These are phyloP conservation scores for Amyelois transitella DNA, from an alignment of 1,140 invertebrate genomes.

Conservation along the genomic window DNA sequence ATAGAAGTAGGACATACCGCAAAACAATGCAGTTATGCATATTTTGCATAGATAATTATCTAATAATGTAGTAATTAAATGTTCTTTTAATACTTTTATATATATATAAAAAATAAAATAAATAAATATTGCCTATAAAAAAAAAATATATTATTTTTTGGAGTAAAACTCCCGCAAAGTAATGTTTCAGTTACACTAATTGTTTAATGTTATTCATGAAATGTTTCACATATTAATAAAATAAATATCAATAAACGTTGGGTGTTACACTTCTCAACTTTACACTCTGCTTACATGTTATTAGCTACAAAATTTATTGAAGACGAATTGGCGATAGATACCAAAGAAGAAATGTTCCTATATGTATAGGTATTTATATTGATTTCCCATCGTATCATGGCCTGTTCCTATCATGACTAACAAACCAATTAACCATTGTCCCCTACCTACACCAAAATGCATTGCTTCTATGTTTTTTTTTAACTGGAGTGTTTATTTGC, in stretches of 20 bases:
- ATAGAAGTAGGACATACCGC: too few species aligned
- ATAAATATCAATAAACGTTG: constrained; percentile 7
- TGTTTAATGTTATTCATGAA: background rate
- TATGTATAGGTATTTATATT: constrained; percentile 46
- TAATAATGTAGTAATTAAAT: too few species aligned
- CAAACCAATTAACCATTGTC: constrained; percentile 26
- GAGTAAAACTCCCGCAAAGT: background rate
- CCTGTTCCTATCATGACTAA: constrained; percentile 49
- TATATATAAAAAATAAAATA: too few species aligned
- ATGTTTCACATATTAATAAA: background rate
- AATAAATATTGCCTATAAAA: too few species aligned
- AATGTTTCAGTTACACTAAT: background rate
- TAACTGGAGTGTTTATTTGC: constrained; percentile 60
- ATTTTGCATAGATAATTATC: too few species aligned
- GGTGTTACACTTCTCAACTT: constrained; percentile 13
- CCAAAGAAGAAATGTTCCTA: constrained; percentile 20
- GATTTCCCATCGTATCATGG: constrained; percentile 46
- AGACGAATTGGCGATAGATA: constrained; percentile 32
- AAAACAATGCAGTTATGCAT: too few species aligned
- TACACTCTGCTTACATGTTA: constrained; percentile 27
- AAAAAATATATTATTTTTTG: background rate
- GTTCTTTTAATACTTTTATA: too few species aligned
- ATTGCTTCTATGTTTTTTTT: constrained; percentile 55
- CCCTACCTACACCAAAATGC: constrained; percentile 38
- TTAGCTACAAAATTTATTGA: constrained; percentile 28